Percentiles rank a stretch among this genome's conserved stretches.
Conservation (phyloP, 2,888 invertebrate species). For the Actias luna region DNA sequence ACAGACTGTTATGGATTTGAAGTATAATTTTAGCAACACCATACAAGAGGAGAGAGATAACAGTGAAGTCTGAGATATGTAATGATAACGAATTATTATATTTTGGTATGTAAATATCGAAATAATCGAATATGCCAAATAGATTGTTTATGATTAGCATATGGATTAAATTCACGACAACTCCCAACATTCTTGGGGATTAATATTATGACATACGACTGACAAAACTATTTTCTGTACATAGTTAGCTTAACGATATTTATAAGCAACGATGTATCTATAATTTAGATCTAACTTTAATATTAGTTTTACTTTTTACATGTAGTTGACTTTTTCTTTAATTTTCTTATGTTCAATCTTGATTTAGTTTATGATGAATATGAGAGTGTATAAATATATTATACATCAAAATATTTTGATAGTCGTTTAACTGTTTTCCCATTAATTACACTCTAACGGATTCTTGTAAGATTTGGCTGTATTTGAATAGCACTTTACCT, state of each 20-base stretch:
- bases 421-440: no score
- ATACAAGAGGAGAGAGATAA: constrained; percentile 35
- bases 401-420: no score
- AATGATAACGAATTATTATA: constrained; percentile 2
- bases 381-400: no score
- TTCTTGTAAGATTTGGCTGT: no score
- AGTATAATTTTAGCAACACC: constrained; percentile 44
- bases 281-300: constrained; percentile 7
- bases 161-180: not conserved
- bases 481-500: no score
- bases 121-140: constrained; percentile 14
- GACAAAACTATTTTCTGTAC: not conserved
- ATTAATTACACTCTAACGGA: no score
- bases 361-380: no score
- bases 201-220: constrained; percentile 5
- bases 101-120: not conserved
- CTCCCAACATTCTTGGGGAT: not conserved
- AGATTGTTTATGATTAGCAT: constrained; percentile 3
- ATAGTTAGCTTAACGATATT: not conserved
- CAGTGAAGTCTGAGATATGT: constrained; percentile 49
- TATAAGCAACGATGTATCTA: not conserved
- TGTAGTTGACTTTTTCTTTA: not conserved
- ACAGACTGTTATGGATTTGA: constrained; percentile 57
- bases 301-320: constrained; percentile 1
- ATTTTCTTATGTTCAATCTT: not conserved